Conservation (phyloP, 2,888 invertebrate species). For the Diplolepis rosae region DNA sequence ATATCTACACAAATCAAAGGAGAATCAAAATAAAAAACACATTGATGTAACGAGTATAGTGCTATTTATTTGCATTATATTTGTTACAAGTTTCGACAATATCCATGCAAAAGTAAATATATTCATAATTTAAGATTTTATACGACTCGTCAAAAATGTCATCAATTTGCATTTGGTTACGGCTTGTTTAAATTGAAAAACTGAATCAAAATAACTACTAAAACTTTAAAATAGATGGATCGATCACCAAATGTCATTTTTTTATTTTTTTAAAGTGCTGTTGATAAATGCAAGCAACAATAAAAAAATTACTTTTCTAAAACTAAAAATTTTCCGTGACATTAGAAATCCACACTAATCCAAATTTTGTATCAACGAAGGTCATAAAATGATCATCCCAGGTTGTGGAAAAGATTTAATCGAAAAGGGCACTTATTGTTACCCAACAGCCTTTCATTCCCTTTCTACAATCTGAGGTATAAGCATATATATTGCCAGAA, state of each 20-base stretch:
- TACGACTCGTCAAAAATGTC: neutral
- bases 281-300: neutral
- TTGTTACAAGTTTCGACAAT: neutral
- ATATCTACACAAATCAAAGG: no score
- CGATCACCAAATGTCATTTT: neutral
- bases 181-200: neutral
- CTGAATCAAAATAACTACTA: no score
- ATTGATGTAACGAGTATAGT: neutral
- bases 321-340: neutral
- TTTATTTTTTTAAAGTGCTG: neutral
- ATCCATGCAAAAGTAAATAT: conserved; percentile 8
- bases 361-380: neutral
- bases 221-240: neutral
- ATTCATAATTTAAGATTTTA: conserved; percentile 7
- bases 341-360: neutral
- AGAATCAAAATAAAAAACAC: neutral
- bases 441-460: conserved; percentile 39
- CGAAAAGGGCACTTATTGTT: conserved; percentile 47
- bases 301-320: neutral
- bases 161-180: conserved; percentile 11
- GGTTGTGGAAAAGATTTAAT: conserved; percentile 45
- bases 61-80: conserved; percentile 5
- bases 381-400: neutral
- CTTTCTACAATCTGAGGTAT: conserved; percentile 40
- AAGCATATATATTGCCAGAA: conserved; percentile 30